phyloP scores from a whole-genome alignment of 2,797 vertebrate genomes.

The Acipenser ruthenus region DNA sequence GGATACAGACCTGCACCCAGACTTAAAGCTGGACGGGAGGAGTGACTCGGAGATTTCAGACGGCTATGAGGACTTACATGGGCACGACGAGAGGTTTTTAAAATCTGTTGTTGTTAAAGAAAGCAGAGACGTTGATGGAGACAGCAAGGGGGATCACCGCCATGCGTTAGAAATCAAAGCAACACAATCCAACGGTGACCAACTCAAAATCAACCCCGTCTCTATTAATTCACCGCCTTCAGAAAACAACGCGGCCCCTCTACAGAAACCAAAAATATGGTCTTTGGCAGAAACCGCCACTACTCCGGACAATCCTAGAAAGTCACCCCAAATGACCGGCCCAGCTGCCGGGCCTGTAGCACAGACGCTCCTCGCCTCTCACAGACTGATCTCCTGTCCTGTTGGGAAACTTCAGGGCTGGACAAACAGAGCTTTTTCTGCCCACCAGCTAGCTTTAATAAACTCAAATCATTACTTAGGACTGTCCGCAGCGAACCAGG shows the following conservation, averaged over 20 bases:
- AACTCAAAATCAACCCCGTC: constrained; percentile 56
- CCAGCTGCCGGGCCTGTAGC: constrained; percentile 55
- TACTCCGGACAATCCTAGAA: constrained; percentile 91
- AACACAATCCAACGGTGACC: constrained; percentile 54
- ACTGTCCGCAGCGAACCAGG: constrained; percentile 64
- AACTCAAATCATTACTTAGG: constrained; percentile 88
- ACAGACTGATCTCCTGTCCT: constrained; percentile 87
- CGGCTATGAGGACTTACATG: constrained; percentile 83
- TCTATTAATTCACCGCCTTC: constrained; percentile 62
- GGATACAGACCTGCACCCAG: constrained; percentile 63
- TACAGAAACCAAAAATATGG: constrained; percentile 93
- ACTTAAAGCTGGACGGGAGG: constrained; percentile 77
- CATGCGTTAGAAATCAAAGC: constrained; percentile 55
- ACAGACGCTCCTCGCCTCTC: constrained; percentile 64
- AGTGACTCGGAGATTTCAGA: constrained; percentile 91
- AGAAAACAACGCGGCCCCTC: constrained; percentile 60
- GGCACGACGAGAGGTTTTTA: constrained; percentile 75
- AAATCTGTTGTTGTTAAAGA: constrained; percentile 62
- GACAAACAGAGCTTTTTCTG: constrained; percentile 84
- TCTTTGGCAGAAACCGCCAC: constrained; percentile 92
- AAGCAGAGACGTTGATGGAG: constrained; percentile 49
- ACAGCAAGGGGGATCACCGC: constrained; percentile 49
- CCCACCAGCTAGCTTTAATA: constrained; percentile 84
- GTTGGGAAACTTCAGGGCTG: constrained; percentile 88
- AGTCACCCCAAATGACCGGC: constrained; percentile 72